Conservation (phyloP, 2,797 vertebrate species). For the Myripristis jacobus region DNA sequence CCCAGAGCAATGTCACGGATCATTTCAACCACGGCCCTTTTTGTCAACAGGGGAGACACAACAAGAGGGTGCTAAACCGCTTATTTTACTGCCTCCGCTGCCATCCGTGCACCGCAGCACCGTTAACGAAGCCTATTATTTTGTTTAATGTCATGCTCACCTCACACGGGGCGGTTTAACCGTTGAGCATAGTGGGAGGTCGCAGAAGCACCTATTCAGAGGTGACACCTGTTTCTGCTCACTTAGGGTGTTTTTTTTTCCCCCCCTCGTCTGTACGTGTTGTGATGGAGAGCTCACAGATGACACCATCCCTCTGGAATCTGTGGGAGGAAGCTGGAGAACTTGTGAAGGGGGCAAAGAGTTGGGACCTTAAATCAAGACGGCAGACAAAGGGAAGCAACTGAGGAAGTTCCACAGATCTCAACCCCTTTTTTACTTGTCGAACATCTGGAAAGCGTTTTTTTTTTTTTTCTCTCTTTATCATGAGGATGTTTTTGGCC, state of each 20-base stretch:
- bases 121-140: conserved; percentile 58
- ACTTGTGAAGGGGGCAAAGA: conserved; percentile 41
- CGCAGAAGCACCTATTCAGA: conserved; percentile 34
- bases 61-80: conserved; percentile 54
- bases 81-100: conserved; percentile 48
- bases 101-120: conserved; percentile 20
- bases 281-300: not conserved
- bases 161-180: conserved; percentile 11
- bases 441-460: conserved; percentile 62
- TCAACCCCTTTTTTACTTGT: conserved; percentile 25
- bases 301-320: conserved; percentile 65
- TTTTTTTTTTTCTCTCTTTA: not conserved
- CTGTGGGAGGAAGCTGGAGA: conserved; percentile 50
- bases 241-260: not conserved
- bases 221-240: conserved; percentile 72
- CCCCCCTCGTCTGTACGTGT: not conserved
- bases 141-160: conserved; percentile 51
- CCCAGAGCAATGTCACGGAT: conserved; percentile 44
- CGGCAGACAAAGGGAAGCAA: conserved; percentile 44
- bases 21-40: conserved; percentile 47
- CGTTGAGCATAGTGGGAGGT: conserved; percentile 41
- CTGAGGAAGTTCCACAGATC: conserved; percentile 60
- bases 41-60: conserved; percentile 48
- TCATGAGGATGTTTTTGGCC: conserved; percentile 20
- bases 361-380: conserved; percentile 53